These are phyloP conservation scores for Lypha dubia DNA, from an alignment of 2,888 invertebrate genomes.

Conservation along the genomic window DNA sequence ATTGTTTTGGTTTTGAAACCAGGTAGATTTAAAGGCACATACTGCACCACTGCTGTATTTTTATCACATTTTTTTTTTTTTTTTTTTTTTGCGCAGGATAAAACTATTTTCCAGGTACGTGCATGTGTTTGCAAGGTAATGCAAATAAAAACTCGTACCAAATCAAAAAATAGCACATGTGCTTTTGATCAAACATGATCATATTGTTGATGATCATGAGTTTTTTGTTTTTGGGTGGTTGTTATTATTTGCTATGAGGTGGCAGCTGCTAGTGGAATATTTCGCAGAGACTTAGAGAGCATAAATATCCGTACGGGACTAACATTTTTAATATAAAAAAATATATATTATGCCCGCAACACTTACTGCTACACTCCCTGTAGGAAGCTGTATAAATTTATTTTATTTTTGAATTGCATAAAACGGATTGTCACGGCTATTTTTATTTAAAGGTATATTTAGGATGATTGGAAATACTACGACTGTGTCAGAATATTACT, in stretches of 20 bases:
- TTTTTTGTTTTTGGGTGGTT: conserved; percentile 66
- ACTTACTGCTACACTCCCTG: no score
- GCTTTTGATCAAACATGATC: conserved; percentile 55
- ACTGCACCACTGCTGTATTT: conserved; percentile 30
- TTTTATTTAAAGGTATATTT: no score
- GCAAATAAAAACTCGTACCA: conserved; percentile 74
- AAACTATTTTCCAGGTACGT: conserved; percentile 61
- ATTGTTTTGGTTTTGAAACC: conserved; percentile 65
- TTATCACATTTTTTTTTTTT: no score
- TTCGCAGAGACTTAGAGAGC: conserved; percentile 4
- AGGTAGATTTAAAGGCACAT: conserved; percentile 62
- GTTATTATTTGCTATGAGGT: conserved; percentile 41
- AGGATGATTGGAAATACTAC: no score
- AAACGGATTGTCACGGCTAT: no score
- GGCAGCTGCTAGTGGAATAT: conserved; percentile 57
- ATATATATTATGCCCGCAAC: no score
- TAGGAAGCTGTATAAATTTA: no score
- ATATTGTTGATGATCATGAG: conserved; percentile 31
- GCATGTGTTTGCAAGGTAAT: conserved; percentile 73
- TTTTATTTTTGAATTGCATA: no score
- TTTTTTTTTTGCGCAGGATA: conserved; percentile 58
- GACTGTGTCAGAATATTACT: no score
- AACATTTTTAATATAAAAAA: background rate
- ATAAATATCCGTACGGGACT: conserved; percentile 15
- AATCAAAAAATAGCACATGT: conserved; percentile 72